Conservation (phyloP, 1,140 invertebrate genomes). For the Galleria mellonella region DNA sequence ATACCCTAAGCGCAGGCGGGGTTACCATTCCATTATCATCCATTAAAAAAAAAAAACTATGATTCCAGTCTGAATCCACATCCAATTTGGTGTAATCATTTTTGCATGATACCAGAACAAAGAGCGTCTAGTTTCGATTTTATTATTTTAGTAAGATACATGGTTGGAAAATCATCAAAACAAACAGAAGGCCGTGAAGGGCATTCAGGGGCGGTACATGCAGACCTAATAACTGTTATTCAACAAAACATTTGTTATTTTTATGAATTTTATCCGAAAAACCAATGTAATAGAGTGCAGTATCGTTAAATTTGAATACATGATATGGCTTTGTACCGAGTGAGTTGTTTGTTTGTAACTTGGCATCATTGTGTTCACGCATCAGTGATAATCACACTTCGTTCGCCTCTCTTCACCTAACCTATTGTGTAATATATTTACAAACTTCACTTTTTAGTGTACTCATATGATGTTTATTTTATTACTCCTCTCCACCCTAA, state of each 20-base stretch:
- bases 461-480: background rate
- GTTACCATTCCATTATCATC: too few species aligned
- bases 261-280: background rate
- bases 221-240: background rate
- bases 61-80: too few species aligned
- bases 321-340: too few species aligned
- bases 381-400: conserved; percentile 29
- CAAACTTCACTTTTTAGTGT: conserved; percentile 2
- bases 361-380: conserved; percentile 37
- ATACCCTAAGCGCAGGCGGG: too few species aligned
- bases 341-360: background rate
- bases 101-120: too few species aligned
- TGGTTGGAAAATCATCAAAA: conserved; percentile 9
- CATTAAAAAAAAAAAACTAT: too few species aligned
- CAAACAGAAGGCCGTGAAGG: conserved; percentile 21
- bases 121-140: too few species aligned
- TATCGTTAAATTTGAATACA: background rate
- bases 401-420: too few species aligned
- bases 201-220: conserved; percentile 18
- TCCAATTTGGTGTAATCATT: too few species aligned
- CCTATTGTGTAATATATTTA: conserved; percentile 8
- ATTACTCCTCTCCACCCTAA: too few species aligned
- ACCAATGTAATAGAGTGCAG: background rate
- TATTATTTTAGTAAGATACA: too few species aligned
- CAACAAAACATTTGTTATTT: background rate